Conservation (phyloP, 2,888 invertebrate genomes). For the Keiferia lycopersicella region DNA sequence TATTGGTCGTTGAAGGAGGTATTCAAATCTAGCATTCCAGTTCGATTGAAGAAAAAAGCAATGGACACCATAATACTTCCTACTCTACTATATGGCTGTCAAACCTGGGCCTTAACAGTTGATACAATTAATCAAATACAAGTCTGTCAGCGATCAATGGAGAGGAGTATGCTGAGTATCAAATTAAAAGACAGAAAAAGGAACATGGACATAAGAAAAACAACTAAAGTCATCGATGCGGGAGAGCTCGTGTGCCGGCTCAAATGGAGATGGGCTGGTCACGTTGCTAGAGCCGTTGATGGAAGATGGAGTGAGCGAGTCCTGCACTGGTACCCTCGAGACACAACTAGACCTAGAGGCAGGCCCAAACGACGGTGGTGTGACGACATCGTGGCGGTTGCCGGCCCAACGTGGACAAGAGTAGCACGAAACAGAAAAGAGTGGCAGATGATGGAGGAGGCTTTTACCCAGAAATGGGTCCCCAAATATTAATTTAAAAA, state of each 20-base stretch:
- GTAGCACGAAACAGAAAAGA: not conserved
- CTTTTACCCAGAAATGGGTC: not conserved
- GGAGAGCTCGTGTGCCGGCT: slow-evolving; percentile 18
- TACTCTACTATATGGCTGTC: slow-evolving; percentile 13
- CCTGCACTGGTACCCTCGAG: slow-evolving; percentile 14
- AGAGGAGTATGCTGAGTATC: slow-evolving; percentile 9
- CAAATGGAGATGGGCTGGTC: slow-evolving; percentile 32
- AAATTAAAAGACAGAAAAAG: slow-evolving; percentile 3
- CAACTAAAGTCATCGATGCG: slow-evolving; percentile 27
- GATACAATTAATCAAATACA: not conserved
- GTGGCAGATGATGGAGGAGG: slow-evolving; percentile 4
- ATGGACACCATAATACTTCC: slow-evolving; percentile 8
- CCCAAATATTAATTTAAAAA: not conserved
- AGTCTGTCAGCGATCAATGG: not conserved
- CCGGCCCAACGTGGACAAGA: not conserved
- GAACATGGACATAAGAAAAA: slow-evolving; percentile 16
- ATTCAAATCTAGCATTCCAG: slow-evolving; percentile 5
- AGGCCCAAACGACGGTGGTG: slow-evolving; percentile 8
- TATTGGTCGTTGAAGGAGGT: slow-evolving; percentile 27
- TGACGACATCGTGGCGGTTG: not conserved
- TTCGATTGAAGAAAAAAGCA: slow-evolving; percentile 15
- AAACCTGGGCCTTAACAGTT: slow-evolving; percentile 6
- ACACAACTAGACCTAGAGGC: not conserved
- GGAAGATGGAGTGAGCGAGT: slow-evolving; percentile 22
- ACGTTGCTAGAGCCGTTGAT: slow-evolving; percentile 20